Evolutionary conservation across 2,888 invertebrate genomes (phyloP).

Genomic region (Pteria penguin): DNA sequence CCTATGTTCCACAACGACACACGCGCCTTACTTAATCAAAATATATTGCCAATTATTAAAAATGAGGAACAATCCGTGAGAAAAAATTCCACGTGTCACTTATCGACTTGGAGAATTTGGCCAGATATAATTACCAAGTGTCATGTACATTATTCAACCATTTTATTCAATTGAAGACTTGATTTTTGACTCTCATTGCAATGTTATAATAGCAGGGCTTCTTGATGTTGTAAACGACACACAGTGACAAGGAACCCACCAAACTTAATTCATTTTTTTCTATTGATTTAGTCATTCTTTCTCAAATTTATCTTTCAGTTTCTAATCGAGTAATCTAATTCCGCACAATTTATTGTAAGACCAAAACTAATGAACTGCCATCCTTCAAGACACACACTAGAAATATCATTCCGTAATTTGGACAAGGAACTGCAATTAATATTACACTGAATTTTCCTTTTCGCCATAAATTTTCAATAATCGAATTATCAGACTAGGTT

Average conservation of each 20-base stretch:
- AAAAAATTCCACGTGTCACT: too few relatives aligned
- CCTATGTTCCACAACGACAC: too few relatives aligned
- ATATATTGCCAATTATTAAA: too few relatives aligned
- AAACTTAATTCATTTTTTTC: conserved; percentile 19
- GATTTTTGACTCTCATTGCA: too few relatives aligned
- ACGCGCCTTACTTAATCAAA: too few relatives aligned
- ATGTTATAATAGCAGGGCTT: too few relatives aligned
- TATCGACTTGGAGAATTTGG: too few relatives aligned
- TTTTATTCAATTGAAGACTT: too few relatives aligned
- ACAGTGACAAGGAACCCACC: background rate
- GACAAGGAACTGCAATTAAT: conserved; percentile 37
- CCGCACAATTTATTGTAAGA: conserved; percentile 6
- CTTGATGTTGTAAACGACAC: too few relatives aligned
- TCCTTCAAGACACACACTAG: conserved; percentile 3
- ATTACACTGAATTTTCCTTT: conserved; percentile 26
- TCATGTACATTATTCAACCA: too few relatives aligned
- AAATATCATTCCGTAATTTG: conserved; percentile 23
- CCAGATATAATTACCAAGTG: too few relatives aligned
- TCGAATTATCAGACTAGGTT: conserved; percentile 39
- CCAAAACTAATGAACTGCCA: conserved; percentile 25
- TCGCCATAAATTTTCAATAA: conserved; percentile 42
- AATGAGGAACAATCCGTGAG: too few relatives aligned
- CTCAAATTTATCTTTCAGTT: conserved; percentile 30
- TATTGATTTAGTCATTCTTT: conserved; percentile 27
- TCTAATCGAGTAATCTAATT: conserved; percentile 27